Evolutionary conservation across 2,888 invertebrate species (phyloP).

Genomic region (Disparrhopalites patrizii): DNA sequence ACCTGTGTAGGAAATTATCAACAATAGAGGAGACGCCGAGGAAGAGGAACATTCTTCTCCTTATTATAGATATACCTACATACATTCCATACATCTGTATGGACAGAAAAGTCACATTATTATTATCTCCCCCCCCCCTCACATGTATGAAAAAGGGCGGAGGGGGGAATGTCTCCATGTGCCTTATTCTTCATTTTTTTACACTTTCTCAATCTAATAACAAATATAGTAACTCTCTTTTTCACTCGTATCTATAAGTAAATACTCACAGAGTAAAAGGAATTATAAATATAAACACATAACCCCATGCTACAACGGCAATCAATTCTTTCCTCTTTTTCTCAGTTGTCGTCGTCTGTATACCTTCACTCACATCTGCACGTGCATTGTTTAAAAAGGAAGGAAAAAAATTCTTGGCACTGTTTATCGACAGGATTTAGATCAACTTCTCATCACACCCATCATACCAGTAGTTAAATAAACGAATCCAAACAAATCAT

Average conservation of each 20-base stretch:
- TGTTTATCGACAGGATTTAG: constrained; percentile 5
- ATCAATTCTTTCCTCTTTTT: constrained; percentile 3
- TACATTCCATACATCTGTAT: neutral
- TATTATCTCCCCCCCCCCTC: neutral
- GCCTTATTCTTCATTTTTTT: constrained; percentile 5
- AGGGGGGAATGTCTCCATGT: no score
- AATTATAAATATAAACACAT: neutral
- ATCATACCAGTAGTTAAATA: constrained; percentile 1
- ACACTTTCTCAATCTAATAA: constrained; percentile 1
- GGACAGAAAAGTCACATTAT: neutral
- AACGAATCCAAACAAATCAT: constrained; percentile 15
- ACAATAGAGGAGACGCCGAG: no score
- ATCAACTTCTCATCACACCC: constrained; percentile 7
- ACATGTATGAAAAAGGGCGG: neutral
- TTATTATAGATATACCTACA: neutral
- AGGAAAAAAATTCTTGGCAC: neutral
- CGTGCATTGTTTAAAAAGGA: neutral
- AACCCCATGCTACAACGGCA: neutral
- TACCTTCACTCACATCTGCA: neutral
- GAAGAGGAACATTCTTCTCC: neutral
- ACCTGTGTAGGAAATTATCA: neutral
- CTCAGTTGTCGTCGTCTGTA: neutral
- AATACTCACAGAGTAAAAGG: neutral
- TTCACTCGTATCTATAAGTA: neutral
- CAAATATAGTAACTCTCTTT: neutral